Base-by-base conservation (phyloP, 2,797 vertebrate species). In the Myotis vivesi region DNA sequence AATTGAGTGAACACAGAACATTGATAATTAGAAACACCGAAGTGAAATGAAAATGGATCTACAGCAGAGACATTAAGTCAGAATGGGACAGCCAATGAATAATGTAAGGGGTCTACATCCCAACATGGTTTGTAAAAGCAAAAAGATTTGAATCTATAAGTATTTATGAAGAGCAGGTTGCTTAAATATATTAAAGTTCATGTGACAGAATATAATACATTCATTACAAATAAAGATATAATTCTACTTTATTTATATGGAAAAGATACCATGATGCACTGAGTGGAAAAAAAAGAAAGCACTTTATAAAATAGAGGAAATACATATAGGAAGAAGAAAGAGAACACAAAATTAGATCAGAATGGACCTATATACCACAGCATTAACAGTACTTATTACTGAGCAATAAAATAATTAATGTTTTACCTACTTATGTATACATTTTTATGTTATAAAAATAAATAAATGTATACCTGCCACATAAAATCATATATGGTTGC, bases 201-300 rank as follows among this genome's bases (percentile, higher is more conserved):
- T 62, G 20, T 84, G 44, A 87, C n/a, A n/a, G n/a, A 76, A 53
- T 72, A 46, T 3, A 53, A 72, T 66, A 41, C 2, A 8, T 7
- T 81, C 66, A 89, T 41, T 94, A 66, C 71, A 87, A 92, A 81
- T 81, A 9, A 93, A 90, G 17, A 68, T 41, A 41, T 11, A 84
- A 22, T 36, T 92, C 36, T 90, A 87, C 68, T 57, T 66, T 71
- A 76, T n/a, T n/a, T n/a, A n/a, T n/a, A n/a, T n/a, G n/a, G n/a
- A n/a, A n/a, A n/a, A n/a, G n/a, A n/a, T n/a, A n/a, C n/a, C n/a
- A n/a, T n/a, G n/a, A n/a, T n/a, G n/a, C n/a, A n/a, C n/a, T n/a
- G n/a, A n/a, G n/a, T n/a, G n/a, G n/a, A n/a, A n/a, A n/a, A n/a
- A n/a, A n/a, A n/a, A n/a, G n/a, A n/a, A n/a, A n/a, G n/a, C n/a